phyloP scores from a whole-genome alignment of 2,797 vertebrate genomes.

The Odontamblyopus rebecca region DNA sequence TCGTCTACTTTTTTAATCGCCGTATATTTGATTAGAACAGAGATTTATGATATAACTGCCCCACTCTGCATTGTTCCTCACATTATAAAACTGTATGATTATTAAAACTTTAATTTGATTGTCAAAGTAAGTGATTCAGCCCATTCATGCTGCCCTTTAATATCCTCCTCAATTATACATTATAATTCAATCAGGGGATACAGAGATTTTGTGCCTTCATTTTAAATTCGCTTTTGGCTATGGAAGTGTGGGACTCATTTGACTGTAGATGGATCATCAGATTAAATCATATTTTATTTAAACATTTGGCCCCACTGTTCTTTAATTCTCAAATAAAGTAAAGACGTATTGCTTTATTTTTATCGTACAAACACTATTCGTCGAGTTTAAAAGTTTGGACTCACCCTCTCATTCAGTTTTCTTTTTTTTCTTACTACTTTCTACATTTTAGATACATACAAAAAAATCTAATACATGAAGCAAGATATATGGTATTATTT shows the following conservation, averaged over 20 bases:
- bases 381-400: too few species aligned
- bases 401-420: too few species aligned
- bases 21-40: conserved; percentile 17
- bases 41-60: conserved; percentile 19
- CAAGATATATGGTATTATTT: too few species aligned
- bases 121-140: conserved; percentile 44
- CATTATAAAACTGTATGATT: conserved; percentile 40
- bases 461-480: too few species aligned
- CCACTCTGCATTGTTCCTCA: conserved; percentile 14
- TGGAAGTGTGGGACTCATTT: conserved; percentile 1
- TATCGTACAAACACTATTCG: background rate
- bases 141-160: conserved; percentile 29
- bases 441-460: too few species aligned
- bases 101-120: conserved; percentile 51
- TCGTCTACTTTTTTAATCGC: background rate
- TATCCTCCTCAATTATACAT: conserved; percentile 48
- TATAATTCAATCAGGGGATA: conserved; percentile 35
- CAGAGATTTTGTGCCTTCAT: conserved; percentile 5
- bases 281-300: conserved; percentile 2
- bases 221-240: background rate
- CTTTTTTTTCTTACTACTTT: too few species aligned
- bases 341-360: background rate
- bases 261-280: background rate
- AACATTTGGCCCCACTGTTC: background rate
- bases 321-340: background rate